These are phyloP conservation scores for Remorina albescens DNA, from an alignment of 2,797 vertebrate species.

Conservation along the genomic window DNA sequence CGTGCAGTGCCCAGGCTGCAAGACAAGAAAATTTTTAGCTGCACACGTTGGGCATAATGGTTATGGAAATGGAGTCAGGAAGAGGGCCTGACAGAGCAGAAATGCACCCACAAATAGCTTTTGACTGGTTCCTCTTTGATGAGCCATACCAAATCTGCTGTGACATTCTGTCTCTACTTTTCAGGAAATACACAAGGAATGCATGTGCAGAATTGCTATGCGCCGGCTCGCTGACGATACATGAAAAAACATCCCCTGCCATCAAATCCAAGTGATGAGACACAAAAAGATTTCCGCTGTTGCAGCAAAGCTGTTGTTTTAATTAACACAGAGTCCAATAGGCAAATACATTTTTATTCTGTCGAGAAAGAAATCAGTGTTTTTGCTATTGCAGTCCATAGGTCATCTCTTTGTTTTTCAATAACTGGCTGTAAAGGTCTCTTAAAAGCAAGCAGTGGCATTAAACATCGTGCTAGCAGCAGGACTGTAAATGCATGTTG, in stretches of 20 bases:
- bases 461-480: constrained; percentile 73
- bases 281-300: constrained; percentile 2
- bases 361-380: constrained; percentile 44
- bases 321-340: constrained; percentile 29
- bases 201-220: constrained; percentile 54
- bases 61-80: constrained; percentile 65
- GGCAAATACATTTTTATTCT: constrained; percentile 36
- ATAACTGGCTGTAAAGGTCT: constrained; percentile 48
- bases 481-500: constrained; percentile 82
- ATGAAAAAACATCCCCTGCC: constrained; percentile 48
- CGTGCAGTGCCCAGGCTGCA: background rate
- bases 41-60: constrained; percentile 50
- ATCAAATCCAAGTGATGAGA: constrained; percentile 11
- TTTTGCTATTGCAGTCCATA: constrained; percentile 56
- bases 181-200: constrained; percentile 60
- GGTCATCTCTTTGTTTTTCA: constrained; percentile 55
- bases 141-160: constrained; percentile 63
- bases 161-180: constrained; percentile 76
- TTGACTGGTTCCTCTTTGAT: constrained; percentile 68
- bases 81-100: constrained; percentile 56
- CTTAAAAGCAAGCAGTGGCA: constrained; percentile 63
- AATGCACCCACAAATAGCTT: constrained; percentile 69
- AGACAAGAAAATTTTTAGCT: constrained; percentile 35
- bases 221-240: constrained; percentile 4
- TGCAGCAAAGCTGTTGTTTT: constrained; percentile 6